Evolutionary conservation across 92 coral and sea anemone genomes (phyloP).

Genomic region (Porites lobata): DNA sequence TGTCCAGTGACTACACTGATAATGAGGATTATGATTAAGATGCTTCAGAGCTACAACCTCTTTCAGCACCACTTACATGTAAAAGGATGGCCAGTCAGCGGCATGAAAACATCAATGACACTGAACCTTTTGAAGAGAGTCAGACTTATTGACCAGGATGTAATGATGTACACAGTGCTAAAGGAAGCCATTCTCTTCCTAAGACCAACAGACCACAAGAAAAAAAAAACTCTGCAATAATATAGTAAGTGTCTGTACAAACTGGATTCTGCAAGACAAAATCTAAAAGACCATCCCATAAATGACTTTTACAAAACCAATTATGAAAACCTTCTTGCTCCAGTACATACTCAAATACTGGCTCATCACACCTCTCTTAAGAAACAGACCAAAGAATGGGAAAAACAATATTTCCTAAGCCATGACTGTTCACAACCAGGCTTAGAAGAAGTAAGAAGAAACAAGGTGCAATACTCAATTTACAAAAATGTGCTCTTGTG

Average conservation of each 20-base stretch:
- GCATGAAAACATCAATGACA: too few relatives aligned
- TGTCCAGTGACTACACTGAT: slow-evolving; percentile 25
- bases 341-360: slow-evolving; percentile 33
- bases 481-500: slow-evolving; percentile 42
- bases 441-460: slow-evolving; percentile 24
- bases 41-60: slow-evolving; percentile 27
- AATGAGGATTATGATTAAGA: slow-evolving; percentile 12
- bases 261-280: slow-evolving; percentile 34
- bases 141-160: too few relatives aligned
- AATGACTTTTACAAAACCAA: slow-evolving; percentile 15
- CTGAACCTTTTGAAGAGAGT: too few relatives aligned
- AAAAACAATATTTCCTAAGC: slow-evolving; percentile 39
- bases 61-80: slow-evolving; percentile 7
- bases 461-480: slow-evolving; percentile 37
- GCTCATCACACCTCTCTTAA: slow-evolving; percentile 44
- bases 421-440: slow-evolving; percentile 39
- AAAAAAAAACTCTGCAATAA: slow-evolving; percentile 31
- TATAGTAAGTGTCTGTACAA: slow-evolving; percentile 19
- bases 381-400: slow-evolving; percentile 41
- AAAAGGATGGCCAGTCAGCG: too few relatives aligned
- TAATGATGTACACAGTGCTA: too few relatives aligned
- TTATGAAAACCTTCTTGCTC: slow-evolving; percentile 23
- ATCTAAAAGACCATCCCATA: slow-evolving; percentile 42
- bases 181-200: too few relatives aligned
- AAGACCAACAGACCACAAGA: background rate